phyloP scores from a whole-genome alignment of 2,888 invertebrate genomes.

The Euplagia quadripunctaria region DNA sequence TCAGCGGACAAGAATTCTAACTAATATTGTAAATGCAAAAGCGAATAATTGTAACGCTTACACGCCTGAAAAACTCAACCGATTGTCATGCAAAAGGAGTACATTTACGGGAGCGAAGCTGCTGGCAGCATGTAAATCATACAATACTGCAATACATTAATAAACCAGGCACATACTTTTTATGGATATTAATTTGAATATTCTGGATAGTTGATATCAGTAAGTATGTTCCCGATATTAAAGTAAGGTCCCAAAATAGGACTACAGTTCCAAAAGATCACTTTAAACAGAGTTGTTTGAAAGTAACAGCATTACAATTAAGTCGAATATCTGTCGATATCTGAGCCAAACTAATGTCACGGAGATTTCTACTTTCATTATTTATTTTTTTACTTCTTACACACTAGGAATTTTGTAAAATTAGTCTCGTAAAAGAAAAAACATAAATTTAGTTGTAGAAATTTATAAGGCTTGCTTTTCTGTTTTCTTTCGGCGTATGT shows the following conservation, averaged over 20 bases:
- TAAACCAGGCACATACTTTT: not conserved
- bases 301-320: not conserved
- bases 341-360: constrained; percentile 34
- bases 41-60: too few species aligned
- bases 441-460: not conserved
- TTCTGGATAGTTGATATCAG: too few species aligned
- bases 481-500: too few species aligned
- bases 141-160: too few species aligned
- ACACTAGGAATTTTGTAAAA: not conserved
- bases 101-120: too few species aligned
- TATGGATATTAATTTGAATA: not conserved
- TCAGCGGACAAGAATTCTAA: too few species aligned
- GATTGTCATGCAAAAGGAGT: too few species aligned
- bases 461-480: not conserved
- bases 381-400: constrained; percentile 25
- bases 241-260: not conserved
- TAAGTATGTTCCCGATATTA: too few species aligned
- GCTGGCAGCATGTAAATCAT: too few species aligned
- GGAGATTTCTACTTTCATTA: constrained; percentile 41
- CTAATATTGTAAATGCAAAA: too few species aligned
- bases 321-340: constrained; percentile 29
- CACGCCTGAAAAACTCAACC: too few species aligned
- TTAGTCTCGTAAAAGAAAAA: not conserved
- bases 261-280: not conserved
- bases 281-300: not conserved